phyloP scores from a whole-genome alignment of 2,113 vertebrate species.

The Casuarius casuarius region DNA sequence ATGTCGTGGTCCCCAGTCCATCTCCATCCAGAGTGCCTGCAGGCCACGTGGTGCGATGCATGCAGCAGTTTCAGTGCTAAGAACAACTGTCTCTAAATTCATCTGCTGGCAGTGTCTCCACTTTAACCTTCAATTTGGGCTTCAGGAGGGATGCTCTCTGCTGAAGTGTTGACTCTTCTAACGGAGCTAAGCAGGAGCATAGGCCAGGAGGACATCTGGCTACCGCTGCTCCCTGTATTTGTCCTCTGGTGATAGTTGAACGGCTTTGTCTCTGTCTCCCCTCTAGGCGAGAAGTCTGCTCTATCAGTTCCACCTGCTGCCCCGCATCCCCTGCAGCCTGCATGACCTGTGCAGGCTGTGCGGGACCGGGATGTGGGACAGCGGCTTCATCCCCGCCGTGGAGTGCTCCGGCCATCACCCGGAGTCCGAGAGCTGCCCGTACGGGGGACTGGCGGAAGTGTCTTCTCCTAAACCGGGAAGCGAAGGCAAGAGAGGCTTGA shows the following conservation, averaged over 20 bases:
- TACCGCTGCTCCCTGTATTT: fast-evolving
- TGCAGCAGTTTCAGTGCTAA: neutral
- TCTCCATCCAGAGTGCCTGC: fast-evolving
- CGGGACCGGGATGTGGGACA: slow-evolving; percentile 97
- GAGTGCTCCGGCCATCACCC: slow-evolving; percentile 93
- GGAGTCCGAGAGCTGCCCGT: slow-evolving; percentile 90
- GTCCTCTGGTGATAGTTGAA: neutral
- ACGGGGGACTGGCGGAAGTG: slow-evolving; percentile 83
- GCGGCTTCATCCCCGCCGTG: slow-evolving; percentile 92
- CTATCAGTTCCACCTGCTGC: slow-evolving; percentile 94
- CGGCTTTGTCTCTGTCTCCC: neutral
- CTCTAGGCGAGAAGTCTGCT: slow-evolving; percentile 93
- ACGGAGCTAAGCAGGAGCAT: neutral
- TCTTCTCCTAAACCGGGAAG: slow-evolving; percentile 75
- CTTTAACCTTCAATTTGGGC: neutral
- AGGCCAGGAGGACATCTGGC: neutral
- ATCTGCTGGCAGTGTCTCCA: neutral
- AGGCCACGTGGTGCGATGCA: neutral
- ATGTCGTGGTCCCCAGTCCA: fast-evolving
- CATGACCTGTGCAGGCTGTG: slow-evolving; percentile 94
- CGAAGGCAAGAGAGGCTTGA: slow-evolving; percentile 80
- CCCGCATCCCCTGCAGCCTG: slow-evolving; percentile 94
- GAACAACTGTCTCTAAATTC: neutral
- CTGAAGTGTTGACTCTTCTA: neutral
- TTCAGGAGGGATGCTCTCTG: neutral